phyloP scores from a whole-genome alignment of 2,888 invertebrate genomes.

The Lottia scabra region DNA sequence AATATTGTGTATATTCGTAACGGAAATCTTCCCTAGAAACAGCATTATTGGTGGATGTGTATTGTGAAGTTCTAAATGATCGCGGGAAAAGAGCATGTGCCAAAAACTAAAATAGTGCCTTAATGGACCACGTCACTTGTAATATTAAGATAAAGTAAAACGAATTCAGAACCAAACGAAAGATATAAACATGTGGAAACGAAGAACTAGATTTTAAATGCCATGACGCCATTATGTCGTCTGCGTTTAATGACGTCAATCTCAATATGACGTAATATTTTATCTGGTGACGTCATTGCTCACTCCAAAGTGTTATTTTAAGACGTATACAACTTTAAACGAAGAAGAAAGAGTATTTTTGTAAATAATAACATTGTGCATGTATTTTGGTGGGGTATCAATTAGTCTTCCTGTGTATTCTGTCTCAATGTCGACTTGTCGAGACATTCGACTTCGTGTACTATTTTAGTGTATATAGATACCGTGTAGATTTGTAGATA shows the following conservation, averaged over 20 bases:
- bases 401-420: background rate
- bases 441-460: no score
- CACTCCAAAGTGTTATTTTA: background rate
- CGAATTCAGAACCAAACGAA: background rate
- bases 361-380: background rate
- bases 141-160: background rate
- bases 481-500: no score
- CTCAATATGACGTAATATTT: background rate
- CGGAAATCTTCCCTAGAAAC: background rate
- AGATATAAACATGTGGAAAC: background rate
- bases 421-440: no score
- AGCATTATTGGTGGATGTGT: background rate
- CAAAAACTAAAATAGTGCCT: background rate
- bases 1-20: background rate
- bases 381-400: background rate
- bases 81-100: background rate
- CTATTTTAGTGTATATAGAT: no score
- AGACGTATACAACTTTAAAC: background rate
- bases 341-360: background rate
- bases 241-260: background rate
- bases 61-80: background rate
- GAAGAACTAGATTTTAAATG: background rate
- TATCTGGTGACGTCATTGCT: background rate
- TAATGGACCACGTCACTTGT: background rate
- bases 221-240: background rate